phyloP scores from a whole-genome alignment of 2,113 vertebrate genomes.

The Dasyornis broadbenti region DNA sequence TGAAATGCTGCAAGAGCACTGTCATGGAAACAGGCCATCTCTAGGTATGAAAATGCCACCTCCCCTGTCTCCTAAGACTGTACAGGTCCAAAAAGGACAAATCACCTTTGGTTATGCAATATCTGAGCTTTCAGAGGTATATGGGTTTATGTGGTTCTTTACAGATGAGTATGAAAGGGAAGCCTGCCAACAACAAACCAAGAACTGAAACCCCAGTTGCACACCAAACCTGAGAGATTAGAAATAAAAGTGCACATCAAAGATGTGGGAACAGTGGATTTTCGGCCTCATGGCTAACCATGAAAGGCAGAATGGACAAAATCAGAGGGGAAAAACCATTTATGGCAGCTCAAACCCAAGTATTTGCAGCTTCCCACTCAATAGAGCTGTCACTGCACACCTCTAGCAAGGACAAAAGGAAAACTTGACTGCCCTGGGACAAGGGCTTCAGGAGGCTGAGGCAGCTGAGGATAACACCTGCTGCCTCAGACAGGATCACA shows the following conservation, averaged over 20 bases:
- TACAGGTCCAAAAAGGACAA: background rate
- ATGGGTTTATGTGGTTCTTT: background rate
- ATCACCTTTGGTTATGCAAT: background rate
- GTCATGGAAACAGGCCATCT: background rate
- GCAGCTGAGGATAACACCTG: background rate
- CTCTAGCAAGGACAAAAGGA: background rate
- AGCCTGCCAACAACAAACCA: background rate
- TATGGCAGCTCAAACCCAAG: background rate
- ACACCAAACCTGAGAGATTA: background rate
- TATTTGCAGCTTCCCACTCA: background rate
- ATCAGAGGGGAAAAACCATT: background rate
- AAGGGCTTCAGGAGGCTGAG: background rate
- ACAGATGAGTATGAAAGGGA: background rate
- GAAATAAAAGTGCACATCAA: background rate
- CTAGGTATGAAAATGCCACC: background rate
- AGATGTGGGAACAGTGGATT: background rate
- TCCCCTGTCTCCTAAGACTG: background rate
- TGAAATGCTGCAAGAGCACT: background rate
- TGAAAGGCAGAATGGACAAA: background rate
- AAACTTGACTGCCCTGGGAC: background rate
- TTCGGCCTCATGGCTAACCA: background rate
- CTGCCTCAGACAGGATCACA: background rate
- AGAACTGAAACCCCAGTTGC: background rate
- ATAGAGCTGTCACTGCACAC: background rate
- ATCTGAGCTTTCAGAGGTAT: background rate